A percentile compares a stretch with the other conserved stretches of the same genome.
Evolutionary conservation across 1,140 invertebrate genomes (phyloP).

Genomic region (Pygmarrhopalites habei): DNA sequence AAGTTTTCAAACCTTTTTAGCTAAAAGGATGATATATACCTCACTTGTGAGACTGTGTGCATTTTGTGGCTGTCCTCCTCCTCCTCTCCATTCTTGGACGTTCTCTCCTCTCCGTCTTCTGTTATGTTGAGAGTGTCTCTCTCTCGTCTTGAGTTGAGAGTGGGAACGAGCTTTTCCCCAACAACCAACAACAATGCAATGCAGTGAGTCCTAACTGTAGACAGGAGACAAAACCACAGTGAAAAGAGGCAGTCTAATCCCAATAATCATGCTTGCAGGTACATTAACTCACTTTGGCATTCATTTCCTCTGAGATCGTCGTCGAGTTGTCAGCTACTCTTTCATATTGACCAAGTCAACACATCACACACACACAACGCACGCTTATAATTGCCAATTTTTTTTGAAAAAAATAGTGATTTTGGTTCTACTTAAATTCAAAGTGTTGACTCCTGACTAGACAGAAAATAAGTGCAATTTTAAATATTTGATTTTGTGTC

Average conservation of each 20-base stretch:
- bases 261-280: not conserved
- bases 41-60: too few relatives aligned
- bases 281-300: slow-evolving; percentile 4
- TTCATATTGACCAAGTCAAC: too few relatives aligned
- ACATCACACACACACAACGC: not conserved
- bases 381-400: not conserved
- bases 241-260: not conserved
- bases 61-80: too few relatives aligned
- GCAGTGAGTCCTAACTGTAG: not conserved
- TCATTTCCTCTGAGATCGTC: not conserved
- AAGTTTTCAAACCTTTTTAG: too few relatives aligned
- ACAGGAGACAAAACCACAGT: not conserved
- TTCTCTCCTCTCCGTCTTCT: not conserved
- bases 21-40: too few relatives aligned
- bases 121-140: too few relatives aligned
- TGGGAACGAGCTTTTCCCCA: too few relatives aligned
- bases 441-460: not conserved
- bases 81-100: too few relatives aligned
- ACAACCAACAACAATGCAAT: slow-evolving; percentile 5
- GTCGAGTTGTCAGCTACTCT: too few relatives aligned
- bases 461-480: not conserved
- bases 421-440: not conserved
- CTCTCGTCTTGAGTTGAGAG: too few relatives aligned
- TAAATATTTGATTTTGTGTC: not conserved
- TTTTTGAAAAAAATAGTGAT: not conserved